Conservation (phyloP, 2,113 vertebrate genomes). For the Hemiscyllium ocellatum region DNA sequence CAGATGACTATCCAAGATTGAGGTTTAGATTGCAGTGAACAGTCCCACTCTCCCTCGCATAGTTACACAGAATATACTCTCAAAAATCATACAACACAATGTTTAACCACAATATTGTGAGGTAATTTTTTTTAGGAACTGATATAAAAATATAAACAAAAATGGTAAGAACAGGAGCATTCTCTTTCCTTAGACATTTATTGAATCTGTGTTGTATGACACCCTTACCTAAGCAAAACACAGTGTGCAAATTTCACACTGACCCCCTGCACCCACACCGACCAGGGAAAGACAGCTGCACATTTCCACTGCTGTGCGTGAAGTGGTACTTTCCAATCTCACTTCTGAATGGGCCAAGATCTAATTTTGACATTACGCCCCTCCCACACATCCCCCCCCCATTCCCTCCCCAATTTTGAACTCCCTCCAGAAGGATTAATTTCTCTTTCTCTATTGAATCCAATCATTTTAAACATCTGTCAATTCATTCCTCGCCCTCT, state of each 20-base stretch:
- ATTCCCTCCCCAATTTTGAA: background rate
- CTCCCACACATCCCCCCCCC: too few relatives aligned
- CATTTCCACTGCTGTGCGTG: background rate
- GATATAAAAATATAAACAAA: background rate
- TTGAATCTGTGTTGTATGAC: background rate
- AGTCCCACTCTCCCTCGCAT: background rate
- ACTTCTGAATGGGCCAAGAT: background rate
- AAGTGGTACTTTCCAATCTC: background rate
- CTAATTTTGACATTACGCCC: background rate
- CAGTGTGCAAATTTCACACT: background rate
- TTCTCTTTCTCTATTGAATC: background rate
- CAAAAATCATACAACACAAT: background rate
- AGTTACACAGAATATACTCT: background rate
- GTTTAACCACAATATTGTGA: background rate
- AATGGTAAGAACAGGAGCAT: background rate
- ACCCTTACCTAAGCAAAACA: background rate
- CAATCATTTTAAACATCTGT: background rate
- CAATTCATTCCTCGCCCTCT: background rate
- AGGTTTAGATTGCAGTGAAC: background rate
- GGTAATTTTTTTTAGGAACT: background rate
- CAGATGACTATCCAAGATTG: background rate
- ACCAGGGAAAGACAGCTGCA: background rate
- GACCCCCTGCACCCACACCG: background rate
- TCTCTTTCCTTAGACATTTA: background rate
- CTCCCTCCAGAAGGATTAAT: background rate